phyloP scores from a whole-genome alignment of 2,113 vertebrate genomes.

The Boulengerochromis microlepis region DNA sequence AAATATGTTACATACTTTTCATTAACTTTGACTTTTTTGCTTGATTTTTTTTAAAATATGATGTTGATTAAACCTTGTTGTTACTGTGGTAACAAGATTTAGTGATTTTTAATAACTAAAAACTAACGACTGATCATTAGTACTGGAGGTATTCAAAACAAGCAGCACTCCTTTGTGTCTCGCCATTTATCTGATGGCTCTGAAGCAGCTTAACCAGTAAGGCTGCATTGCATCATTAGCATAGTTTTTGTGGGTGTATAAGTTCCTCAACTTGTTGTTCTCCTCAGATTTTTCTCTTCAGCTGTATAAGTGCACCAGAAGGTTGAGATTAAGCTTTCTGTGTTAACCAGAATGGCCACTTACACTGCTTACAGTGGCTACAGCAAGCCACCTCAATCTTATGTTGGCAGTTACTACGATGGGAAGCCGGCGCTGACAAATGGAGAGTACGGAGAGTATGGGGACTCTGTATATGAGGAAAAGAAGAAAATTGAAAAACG shows the following conservation, averaged over 20 bases:
- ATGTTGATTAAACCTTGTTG: background rate
- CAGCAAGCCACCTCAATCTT: slow-evolving; percentile 48
- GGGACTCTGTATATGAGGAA: slow-evolving; percentile 53
- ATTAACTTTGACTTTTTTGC: background rate
- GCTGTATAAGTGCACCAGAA: background rate
- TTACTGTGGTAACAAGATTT: background rate
- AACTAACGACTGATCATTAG: background rate
- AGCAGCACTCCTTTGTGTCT: slow-evolving; percentile 8
- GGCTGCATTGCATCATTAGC: slow-evolving; percentile 55
- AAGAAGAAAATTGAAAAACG: slow-evolving; percentile 63
- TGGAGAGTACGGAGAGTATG: slow-evolving; percentile 20
- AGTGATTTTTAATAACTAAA: background rate
- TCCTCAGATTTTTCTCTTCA: slow-evolving; percentile 21
- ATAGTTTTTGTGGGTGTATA: slow-evolving; percentile 60
- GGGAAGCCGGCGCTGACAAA: slow-evolving; percentile 32
- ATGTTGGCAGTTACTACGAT: slow-evolving; percentile 41
- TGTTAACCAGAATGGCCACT: slow-evolving; percentile 30
- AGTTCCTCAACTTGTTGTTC: slow-evolving; percentile 1
- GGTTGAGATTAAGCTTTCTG: background rate
- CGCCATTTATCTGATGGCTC: background rate
- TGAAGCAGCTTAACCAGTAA: slow-evolving; percentile 64
- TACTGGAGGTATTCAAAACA: background rate
- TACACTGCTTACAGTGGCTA: slow-evolving; percentile 67
- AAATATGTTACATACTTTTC: background rate
- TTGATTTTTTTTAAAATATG: rapidly evolving